Evolutionary conservation across 2,797 vertebrate genomes (phyloP).

Genomic region (Rousettus madagascariensis): DNA sequence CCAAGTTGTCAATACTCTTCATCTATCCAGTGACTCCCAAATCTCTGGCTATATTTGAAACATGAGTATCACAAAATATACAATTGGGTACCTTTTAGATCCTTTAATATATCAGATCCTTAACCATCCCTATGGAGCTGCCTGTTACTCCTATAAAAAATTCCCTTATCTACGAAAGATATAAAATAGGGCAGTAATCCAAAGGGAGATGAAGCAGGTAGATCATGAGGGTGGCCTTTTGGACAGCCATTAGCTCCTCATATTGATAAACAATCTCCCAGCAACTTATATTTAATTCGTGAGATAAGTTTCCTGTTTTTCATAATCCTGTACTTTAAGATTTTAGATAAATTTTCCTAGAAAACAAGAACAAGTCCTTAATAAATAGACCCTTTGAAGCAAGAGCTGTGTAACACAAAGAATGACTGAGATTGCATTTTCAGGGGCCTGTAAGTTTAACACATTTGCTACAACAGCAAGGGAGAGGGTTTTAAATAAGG

Average conservation of each 20-base stretch:
- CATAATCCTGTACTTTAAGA: not conserved
- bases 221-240: not conserved
- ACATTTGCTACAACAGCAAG: not conserved
- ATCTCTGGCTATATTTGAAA: constrained; percentile 36
- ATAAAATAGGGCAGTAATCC: not conserved
- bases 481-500: not conserved
- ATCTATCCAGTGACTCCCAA: not conserved
- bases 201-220: not conserved
- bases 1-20: not conserved
- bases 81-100: not conserved
- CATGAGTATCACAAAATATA: not conserved
- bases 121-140: not conserved
- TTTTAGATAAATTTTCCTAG: constrained; percentile 3
- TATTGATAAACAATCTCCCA: not conserved
- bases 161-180: not conserved
- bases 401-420: not conserved
- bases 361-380: constrained; percentile 25
- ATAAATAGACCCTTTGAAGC: not conserved
- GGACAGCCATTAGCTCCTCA: not conserved
- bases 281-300: not conserved
- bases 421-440: constrained; percentile 20
- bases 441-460: not conserved
- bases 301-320: constrained; percentile 3
- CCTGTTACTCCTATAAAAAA: constrained; percentile 8
- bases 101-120: not conserved